A percentile compares a stretch with the other conserved stretches of the same genome.
phyloP scores from a whole-genome alignment of 2,113 vertebrate species.

The Ptyas mucosa region DNA sequence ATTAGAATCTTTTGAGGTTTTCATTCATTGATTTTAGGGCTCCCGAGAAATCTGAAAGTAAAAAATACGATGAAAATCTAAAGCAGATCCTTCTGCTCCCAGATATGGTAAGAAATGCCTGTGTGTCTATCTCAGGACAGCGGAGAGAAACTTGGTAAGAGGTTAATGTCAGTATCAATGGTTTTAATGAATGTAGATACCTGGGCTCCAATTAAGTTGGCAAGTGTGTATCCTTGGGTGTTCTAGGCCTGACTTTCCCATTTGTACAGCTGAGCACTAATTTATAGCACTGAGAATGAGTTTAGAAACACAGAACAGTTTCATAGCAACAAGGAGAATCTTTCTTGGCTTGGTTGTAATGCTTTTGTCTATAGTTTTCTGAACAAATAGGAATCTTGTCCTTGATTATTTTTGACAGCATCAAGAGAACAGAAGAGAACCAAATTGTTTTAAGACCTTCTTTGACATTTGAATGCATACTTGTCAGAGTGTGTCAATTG shows the following conservation, averaged over 20 bases:
- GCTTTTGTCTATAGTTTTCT: not conserved
- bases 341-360: not conserved
- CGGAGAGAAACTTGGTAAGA: not conserved
- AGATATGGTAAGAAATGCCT: not conserved
- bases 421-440: not conserved
- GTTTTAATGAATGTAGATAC: not conserved
- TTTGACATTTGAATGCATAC: not conserved
- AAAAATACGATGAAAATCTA: not conserved
- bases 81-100: not conserved
- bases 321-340: not conserved
- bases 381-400: not conserved
- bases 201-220: not conserved
- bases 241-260: not conserved
- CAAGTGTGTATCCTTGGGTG: not conserved
- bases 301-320: not conserved
- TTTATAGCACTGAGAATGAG: not conserved
- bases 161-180: not conserved
- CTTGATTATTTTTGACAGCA: not conserved
- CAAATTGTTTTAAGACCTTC: fast-evolving
- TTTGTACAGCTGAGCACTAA: not conserved
- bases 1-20: not conserved
- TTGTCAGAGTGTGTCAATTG: not conserved
- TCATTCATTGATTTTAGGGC: not conserved
- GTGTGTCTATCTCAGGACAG: not conserved
- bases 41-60: not conserved